Evolutionary conservation across 2,888 invertebrate genomes (phyloP).

Genomic region (Stenotaenia linearis): DNA sequence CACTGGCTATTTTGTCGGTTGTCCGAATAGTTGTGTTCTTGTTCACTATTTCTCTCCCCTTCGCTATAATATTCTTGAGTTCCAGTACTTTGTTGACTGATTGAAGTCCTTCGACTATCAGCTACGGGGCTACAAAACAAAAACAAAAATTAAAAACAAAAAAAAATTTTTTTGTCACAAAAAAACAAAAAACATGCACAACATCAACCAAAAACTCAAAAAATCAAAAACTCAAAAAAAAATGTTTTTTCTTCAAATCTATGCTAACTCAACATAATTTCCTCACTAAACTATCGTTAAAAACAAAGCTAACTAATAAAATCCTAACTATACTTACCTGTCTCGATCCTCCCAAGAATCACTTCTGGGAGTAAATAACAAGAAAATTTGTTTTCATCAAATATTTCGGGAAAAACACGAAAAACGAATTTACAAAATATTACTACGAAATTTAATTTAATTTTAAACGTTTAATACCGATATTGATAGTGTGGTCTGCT

Average conservation of each 20-base stretch:
- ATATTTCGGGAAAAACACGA: background rate
- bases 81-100: constrained; percentile 38
- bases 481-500: constrained; percentile 64
- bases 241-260: too few relatives aligned
- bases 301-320: background rate
- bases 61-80: constrained; percentile 36
- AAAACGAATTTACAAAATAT: background rate
- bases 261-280: too few relatives aligned
- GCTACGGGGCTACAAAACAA: background rate
- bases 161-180: too few relatives aligned
- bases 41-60: constrained; percentile 17
- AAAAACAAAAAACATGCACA: too few relatives aligned
- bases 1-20: background rate
- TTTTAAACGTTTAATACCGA: constrained; percentile 47
- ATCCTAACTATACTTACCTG: background rate
- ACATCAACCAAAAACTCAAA: too few relatives aligned
- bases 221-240: too few relatives aligned
- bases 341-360: constrained; percentile 17
- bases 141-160: background rate
- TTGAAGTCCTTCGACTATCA: constrained; percentile 29
- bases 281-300: too few relatives aligned
- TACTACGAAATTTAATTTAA: background rate
- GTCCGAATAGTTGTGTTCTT: constrained; percentile 24
- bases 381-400: background rate
- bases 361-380: background rate